phyloP scores from a whole-genome alignment of 2,113 vertebrate genomes.

The Percopsis transmontana region DNA sequence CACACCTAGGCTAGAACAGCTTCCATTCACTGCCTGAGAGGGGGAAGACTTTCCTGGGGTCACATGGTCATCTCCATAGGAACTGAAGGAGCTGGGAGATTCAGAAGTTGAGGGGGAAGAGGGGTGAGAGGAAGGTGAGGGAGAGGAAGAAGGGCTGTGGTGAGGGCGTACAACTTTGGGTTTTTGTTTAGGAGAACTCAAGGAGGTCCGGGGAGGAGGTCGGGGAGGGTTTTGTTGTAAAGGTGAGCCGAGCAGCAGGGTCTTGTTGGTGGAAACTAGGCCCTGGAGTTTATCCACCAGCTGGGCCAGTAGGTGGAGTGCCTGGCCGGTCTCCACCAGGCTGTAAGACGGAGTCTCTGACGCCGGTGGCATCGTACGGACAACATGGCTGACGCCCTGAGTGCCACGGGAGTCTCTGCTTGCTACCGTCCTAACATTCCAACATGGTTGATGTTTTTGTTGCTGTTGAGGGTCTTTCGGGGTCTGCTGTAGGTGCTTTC shows the following conservation, averaged over 20 bases:
- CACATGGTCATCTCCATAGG: not conserved
- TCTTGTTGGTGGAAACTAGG: constrained; percentile 50
- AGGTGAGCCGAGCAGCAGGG: not conserved
- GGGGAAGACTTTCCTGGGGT: not conserved
- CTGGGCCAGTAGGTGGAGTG: constrained; percentile 61
- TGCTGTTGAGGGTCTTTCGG: not conserved
- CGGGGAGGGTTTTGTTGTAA: not conserved
- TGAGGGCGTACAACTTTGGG: constrained; percentile 29
- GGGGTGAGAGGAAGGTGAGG: constrained; percentile 16
- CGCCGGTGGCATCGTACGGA: constrained; percentile 51
- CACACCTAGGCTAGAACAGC: constrained; percentile 3
- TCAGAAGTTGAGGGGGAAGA: constrained; percentile 43
- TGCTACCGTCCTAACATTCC: constrained; percentile 40
- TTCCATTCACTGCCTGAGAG: not conserved
- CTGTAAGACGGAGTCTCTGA: constrained; percentile 54
- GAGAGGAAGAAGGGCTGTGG: not conserved
- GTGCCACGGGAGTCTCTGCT: constrained; percentile 38
- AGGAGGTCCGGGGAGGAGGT: constrained; percentile 42
- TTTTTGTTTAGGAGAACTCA: constrained; percentile 25
- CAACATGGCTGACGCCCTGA: constrained; percentile 43
- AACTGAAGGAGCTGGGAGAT: constrained; percentile 34
- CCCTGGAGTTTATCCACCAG: constrained; percentile 73
- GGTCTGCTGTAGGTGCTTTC: not conserved
- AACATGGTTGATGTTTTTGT: not conserved
- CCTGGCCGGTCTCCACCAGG: constrained; percentile 66